Conservation (phyloP, 2,797 vertebrate species). For the Mionectes olivaceus region DNA sequence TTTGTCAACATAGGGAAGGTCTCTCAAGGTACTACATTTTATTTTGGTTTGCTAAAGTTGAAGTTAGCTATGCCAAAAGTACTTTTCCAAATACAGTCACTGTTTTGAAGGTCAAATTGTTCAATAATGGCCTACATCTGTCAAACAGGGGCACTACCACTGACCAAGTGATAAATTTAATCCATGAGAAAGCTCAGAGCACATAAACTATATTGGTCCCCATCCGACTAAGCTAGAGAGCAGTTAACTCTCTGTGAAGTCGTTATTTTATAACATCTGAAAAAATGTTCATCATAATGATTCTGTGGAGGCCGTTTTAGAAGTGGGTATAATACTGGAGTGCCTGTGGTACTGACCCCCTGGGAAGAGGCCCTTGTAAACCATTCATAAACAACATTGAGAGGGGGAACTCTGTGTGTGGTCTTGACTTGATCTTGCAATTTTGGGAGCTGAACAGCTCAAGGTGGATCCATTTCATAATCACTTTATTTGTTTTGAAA, state of each 20-base stretch:
- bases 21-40: not conserved
- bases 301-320: constrained; percentile 44
- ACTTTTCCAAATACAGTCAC: constrained; percentile 21
- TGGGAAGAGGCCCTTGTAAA: constrained; percentile 64
- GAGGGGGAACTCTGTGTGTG: constrained; percentile 58
- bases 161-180: constrained; percentile 66
- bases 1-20: not conserved
- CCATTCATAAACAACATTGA: constrained; percentile 55
- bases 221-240: constrained; percentile 38
- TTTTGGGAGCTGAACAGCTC: constrained; percentile 44
- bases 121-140: constrained; percentile 51
- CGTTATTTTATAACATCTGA: constrained; percentile 53
- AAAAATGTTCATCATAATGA: constrained; percentile 52
- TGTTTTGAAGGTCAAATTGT: constrained; percentile 51
- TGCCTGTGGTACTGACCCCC: constrained; percentile 58
- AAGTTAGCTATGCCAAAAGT: constrained; percentile 21
- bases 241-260: constrained; percentile 52
- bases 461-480: constrained; percentile 67
- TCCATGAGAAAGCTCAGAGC: constrained; percentile 60
- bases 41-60: constrained; percentile 3
- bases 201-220: constrained; percentile 61
- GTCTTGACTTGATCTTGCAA: constrained; percentile 54
- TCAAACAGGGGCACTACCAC: constrained; percentile 60
- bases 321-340: constrained; percentile 57
- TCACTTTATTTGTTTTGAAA: constrained; percentile 60